Evolutionary conservation across 1,140 invertebrate species (phyloP).

Genomic region (Lasaia peninsularis): DNA sequence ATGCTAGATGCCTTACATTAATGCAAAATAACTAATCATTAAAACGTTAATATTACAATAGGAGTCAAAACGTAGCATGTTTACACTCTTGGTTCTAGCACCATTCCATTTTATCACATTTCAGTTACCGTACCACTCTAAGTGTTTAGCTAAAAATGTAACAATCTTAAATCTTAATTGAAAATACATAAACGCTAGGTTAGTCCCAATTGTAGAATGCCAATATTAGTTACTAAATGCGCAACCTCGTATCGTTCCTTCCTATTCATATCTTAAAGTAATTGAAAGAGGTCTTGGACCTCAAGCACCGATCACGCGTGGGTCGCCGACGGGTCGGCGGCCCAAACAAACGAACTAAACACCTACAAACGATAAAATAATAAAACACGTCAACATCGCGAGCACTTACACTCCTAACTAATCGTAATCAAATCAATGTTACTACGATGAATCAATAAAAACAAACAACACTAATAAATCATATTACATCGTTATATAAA

Average conservation of each 20-base stretch:
- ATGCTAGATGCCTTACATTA: constrained; percentile 73
- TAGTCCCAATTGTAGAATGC: constrained; percentile 79
- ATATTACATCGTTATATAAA: constrained; percentile 72
- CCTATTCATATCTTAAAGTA: constrained; percentile 54
- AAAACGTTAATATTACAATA: constrained; percentile 75
- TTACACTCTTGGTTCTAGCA: constrained; percentile 77
- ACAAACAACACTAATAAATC: constrained; percentile 79
- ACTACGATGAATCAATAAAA: constrained; percentile 76
- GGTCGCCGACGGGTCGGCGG: not conserved
- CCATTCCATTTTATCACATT: constrained; percentile 79
- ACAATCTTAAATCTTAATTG: constrained; percentile 77
- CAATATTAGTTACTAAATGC: constrained; percentile 77
- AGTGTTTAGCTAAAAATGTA: constrained; percentile 78
- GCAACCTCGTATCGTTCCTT: constrained; percentile 66
- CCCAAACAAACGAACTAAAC: constrained; percentile 55
- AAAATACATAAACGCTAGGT: constrained; percentile 78
- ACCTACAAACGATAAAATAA: constrained; percentile 72
- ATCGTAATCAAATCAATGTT: constrained; percentile 63
- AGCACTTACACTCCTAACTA: constrained; percentile 39
- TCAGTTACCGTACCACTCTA: constrained; percentile 79
- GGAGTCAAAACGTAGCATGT: constrained; percentile 75
- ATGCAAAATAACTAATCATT: constrained; percentile 71
- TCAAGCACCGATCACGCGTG: constrained; percentile 57
- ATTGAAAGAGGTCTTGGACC: constrained; percentile 68
- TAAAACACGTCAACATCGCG: constrained; percentile 63